Evolutionary conservation across 2,113 vertebrate species (phyloP).

Genomic region (Brachirus orientalis): DNA sequence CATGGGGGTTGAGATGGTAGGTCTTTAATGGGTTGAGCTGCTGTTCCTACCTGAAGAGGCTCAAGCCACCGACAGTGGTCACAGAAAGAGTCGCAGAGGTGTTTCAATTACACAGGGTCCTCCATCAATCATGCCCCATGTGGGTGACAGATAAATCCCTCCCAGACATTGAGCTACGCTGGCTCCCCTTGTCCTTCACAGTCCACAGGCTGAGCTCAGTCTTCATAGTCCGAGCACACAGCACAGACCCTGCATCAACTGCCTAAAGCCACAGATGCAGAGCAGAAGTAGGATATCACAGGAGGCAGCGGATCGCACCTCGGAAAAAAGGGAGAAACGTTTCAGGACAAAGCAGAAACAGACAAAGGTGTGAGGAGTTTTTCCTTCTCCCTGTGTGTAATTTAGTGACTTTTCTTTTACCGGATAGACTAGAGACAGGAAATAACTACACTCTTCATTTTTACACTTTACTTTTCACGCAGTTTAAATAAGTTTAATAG

Average conservation of each 20-base stretch:
- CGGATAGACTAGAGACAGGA: too few relatives aligned
- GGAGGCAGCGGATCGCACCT: slow-evolving; percentile 5
- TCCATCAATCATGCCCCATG: slow-evolving; percentile 59
- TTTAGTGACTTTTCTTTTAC: background rate
- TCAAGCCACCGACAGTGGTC: slow-evolving; percentile 25
- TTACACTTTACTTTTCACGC: too few relatives aligned
- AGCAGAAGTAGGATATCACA: slow-evolving; percentile 30
- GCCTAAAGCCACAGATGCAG: slow-evolving; percentile 21
- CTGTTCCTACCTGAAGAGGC: slow-evolving; percentile 42
- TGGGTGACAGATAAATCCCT: slow-evolving; percentile 72
- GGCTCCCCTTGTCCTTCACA: slow-evolving; percentile 70
- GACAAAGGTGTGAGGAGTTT: background rate
- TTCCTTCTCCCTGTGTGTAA: background rate
- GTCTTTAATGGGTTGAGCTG: slow-evolving; percentile 39
- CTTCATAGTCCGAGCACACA: slow-evolving; percentile 36
- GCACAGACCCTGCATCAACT: slow-evolving; percentile 25
- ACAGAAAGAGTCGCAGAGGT: slow-evolving; percentile 32
- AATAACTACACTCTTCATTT: too few relatives aligned
- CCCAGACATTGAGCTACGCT: slow-evolving; percentile 36
- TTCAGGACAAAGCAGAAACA: slow-evolving; percentile 17
- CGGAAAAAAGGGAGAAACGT: too few relatives aligned
- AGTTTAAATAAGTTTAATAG: background rate
- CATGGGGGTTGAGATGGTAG: slow-evolving; percentile 12
- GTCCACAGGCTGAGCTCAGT: slow-evolving; percentile 56
- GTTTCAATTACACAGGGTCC: slow-evolving; percentile 65